Percentiles rank a stretch among this genome's conserved stretches.
Evolutionary conservation across 1,140 invertebrate genomes (phyloP).

Genomic region (Bombyx mandarina): DNA sequence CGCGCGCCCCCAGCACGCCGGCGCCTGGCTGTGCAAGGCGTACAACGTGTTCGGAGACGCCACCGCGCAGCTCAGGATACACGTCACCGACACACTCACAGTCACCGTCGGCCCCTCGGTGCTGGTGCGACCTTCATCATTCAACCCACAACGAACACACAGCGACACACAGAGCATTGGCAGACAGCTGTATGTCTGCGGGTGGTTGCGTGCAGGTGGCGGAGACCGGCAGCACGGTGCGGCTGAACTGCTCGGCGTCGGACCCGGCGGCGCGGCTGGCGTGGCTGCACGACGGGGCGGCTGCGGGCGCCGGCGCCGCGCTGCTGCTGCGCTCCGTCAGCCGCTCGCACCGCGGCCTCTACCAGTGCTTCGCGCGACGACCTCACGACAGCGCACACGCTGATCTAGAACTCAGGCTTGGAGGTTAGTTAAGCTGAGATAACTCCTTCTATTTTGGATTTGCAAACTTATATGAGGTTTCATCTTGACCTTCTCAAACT

Average conservation of each 20-base stretch:
- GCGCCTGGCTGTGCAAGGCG: conserved; percentile 52
- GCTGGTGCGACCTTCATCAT: conserved; percentile 15
- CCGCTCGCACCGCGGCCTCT: conserved; percentile 83
- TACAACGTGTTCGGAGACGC: conserved; percentile 47
- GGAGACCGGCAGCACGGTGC: conserved; percentile 42
- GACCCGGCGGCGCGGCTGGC: conserved; percentile 78
- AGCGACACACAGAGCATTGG: no score
- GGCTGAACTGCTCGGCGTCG: conserved; percentile 74
- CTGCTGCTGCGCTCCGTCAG: conserved; percentile 75
- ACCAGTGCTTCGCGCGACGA: conserved; percentile 83
- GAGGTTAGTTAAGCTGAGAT: conserved; percentile 68
- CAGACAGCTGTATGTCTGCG: no score
- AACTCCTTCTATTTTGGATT: no score
- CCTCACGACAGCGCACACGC: conserved; percentile 78
- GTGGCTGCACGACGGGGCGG: conserved; percentile 81
- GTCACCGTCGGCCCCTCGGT: conserved; percentile 32
- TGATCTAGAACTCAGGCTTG: conserved; percentile 78
- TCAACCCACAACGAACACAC: no score
- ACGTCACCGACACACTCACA: conserved; percentile 28
- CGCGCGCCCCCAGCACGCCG: conserved; percentile 14
- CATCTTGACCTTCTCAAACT: no score
- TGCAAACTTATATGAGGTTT: no score
- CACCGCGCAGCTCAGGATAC: conserved; percentile 33
- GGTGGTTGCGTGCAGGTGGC: conserved; percentile 30
- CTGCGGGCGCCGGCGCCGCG: conserved; percentile 62